These are phyloP conservation scores for Ctena decussata DNA, from an alignment of 2,888 invertebrate genomes.

Conservation along the genomic window DNA sequence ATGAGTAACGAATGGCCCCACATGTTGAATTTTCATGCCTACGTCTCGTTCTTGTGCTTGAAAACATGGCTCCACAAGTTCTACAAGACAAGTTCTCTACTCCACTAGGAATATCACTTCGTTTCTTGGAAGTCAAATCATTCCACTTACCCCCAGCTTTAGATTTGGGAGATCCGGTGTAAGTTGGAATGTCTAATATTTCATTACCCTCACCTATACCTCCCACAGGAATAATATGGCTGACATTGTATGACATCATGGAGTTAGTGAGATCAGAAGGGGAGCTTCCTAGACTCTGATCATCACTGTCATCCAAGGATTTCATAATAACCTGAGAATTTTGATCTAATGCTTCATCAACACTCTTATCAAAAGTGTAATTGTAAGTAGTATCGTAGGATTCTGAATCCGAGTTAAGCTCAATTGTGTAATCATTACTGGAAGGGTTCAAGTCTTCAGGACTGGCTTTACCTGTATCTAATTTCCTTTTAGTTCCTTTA, in stretches of 20 bases:
- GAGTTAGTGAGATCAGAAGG: conserved; percentile 14
- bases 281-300: not conserved
- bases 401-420: not conserved
- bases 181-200: not conserved
- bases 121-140: not conserved
- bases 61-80: conserved; percentile 13
- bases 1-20: not conserved
- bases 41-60: conserved; percentile 2
- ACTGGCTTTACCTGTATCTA: not conserved
- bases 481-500: not conserved
- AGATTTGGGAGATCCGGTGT: not conserved
- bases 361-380: not conserved
- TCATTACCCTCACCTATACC: not conserved
- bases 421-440: not conserved
- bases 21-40: conserved; percentile 4
- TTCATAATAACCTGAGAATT: not conserved
- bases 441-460: not conserved
- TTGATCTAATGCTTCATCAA: not conserved
- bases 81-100: not conserved
- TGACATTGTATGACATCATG: conserved; percentile 15
- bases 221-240: not conserved
- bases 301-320: conserved; percentile 6
- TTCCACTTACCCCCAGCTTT: conserved; percentile 2
- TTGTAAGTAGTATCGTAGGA: not conserved
- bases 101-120: not conserved